phyloP scores from a whole-genome alignment of 2,113 vertebrate species.

The Sula dactylatra region DNA sequence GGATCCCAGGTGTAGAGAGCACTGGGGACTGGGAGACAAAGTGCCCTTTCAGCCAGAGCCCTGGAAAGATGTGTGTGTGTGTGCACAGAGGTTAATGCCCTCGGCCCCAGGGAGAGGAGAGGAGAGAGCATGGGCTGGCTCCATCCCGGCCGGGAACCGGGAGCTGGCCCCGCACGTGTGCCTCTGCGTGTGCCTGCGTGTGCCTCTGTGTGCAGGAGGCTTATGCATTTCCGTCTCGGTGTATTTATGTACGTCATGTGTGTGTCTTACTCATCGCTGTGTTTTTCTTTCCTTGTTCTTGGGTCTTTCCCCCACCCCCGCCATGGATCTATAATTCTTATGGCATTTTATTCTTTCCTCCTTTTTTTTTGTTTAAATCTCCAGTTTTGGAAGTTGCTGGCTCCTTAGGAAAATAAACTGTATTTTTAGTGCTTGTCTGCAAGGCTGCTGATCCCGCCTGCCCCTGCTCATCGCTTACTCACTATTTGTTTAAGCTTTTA shows the following conservation, averaged over 20 bases:
- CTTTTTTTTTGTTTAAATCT: not conserved
- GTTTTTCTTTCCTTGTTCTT: conserved; percentile 57
- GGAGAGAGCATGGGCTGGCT: not conserved
- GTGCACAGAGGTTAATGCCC: conserved; percentile 50
- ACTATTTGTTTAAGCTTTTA: conserved; percentile 36
- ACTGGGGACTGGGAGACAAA: conserved; percentile 60
- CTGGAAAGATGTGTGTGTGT: conserved; percentile 52
- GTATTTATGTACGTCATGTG: conserved; percentile 63
- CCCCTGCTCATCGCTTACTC: conserved; percentile 28
- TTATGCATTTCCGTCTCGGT: conserved; percentile 61
- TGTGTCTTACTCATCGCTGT: conserved; percentile 60
- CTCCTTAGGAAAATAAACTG: conserved; percentile 51
- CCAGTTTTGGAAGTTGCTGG: conserved; percentile 41
- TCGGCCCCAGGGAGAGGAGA: not conserved
- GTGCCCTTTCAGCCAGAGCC: conserved; percentile 65
- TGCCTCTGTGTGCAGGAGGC: conserved; percentile 46
- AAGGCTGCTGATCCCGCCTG: not conserved
- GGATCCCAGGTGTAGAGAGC: conserved; percentile 54
- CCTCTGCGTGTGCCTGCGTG: conserved; percentile 19
- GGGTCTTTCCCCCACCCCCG: conserved; percentile 48
- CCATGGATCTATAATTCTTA: conserved; percentile 38
- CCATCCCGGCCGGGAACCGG: not conserved
- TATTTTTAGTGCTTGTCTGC: conserved; percentile 62
- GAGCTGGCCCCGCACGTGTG: not conserved
- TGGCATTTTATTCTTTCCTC: not conserved